A percentile compares a stretch with the other conserved stretches of the same genome.
Conservation (phyloP, 2,113 vertebrate genomes). For the Clupea harengus region DNA sequence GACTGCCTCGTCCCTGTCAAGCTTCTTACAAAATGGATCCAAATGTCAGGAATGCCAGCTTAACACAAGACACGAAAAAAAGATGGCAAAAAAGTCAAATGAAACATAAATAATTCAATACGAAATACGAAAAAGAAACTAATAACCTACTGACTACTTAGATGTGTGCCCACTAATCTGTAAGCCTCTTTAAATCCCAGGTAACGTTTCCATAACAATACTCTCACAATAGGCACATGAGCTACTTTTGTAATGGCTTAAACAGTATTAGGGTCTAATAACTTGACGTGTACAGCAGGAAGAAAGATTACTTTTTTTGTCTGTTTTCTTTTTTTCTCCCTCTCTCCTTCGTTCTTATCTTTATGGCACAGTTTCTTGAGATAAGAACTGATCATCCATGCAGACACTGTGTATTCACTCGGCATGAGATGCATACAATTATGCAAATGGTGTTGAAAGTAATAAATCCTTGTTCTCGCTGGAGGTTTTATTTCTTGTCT, state of each 20-base stretch:
- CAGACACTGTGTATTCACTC: slow-evolving; percentile 65
- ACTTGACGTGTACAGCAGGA: slow-evolving; percentile 66
- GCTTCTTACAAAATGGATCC: background rate
- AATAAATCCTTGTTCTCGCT: slow-evolving; percentile 67
- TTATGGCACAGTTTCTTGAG: slow-evolving; percentile 61
- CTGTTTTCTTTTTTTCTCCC: slow-evolving; percentile 50
- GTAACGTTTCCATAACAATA: slow-evolving; percentile 35
- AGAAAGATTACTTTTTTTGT: slow-evolving; percentile 57
- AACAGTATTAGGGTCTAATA: slow-evolving; percentile 55
- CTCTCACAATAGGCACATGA: slow-evolving; percentile 32
- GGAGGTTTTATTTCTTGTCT: slow-evolving; percentile 36
- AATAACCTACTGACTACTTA: slow-evolving; percentile 11
- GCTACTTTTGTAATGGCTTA: slow-evolving; percentile 47
- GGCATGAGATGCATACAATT: slow-evolving; percentile 72
- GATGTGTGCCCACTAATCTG: slow-evolving; percentile 9
- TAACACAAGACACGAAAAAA: background rate
- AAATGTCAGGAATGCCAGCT: background rate
- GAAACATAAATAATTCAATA: slow-evolving; percentile 8
- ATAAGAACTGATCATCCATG: slow-evolving; percentile 71
- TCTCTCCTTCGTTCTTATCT: slow-evolving; percentile 60
- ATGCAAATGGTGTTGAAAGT: slow-evolving; percentile 70
- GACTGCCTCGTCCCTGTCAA: background rate
- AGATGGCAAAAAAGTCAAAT: background rate
- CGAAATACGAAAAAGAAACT: background rate
- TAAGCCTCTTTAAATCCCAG: slow-evolving; percentile 29